Conservation (phyloP, 2,113 vertebrate genomes). For the Perccottus glenii region DNA sequence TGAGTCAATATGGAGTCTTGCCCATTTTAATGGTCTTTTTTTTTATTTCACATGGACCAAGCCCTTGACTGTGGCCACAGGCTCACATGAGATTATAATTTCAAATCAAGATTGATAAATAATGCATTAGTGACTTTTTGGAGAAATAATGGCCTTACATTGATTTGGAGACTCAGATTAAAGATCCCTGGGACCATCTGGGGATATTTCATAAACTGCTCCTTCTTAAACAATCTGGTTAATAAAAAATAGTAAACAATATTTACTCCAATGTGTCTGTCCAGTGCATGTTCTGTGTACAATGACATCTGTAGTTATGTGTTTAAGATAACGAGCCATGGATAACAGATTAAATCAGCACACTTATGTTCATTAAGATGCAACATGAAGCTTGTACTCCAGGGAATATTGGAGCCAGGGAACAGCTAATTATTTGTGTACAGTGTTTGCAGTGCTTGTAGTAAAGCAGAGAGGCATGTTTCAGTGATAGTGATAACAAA, state of each 20-base stretch:
- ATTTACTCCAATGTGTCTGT: not conserved
- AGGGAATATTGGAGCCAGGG: conserved; percentile 4
- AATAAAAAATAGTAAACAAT: conserved; percentile 5
- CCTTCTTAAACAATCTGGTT: conserved; percentile 25
- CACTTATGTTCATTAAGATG: conserved; percentile 54
- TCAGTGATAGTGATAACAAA: not conserved
- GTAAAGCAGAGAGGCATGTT: not conserved
- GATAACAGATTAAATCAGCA: conserved; percentile 48
- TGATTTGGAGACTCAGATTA: conserved; percentile 24
- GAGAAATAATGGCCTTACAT: conserved; percentile 19
- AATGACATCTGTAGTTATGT: not conserved
- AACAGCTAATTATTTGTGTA: not conserved
- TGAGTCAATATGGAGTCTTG: not conserved
- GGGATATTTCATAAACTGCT: not conserved
- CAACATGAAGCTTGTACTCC: conserved; percentile 21
- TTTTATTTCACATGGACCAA: conserved; percentile 21
- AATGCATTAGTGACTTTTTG: conserved; percentile 38
- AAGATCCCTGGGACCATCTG: not conserved
- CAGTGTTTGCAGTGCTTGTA: conserved; percentile 17
- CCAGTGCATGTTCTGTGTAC: conserved; percentile 5
- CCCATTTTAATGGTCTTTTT: not conserved
- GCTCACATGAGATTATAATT: conserved; percentile 27
- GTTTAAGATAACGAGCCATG: conserved; percentile 46
- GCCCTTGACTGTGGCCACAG: conserved; percentile 24
- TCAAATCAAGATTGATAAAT: conserved; percentile 29